A percentile compares a stretch with the other conserved stretches of the same genome.
Conservation (phyloP, 2,797 vertebrate species). For the Malacoraja senta region DNA sequence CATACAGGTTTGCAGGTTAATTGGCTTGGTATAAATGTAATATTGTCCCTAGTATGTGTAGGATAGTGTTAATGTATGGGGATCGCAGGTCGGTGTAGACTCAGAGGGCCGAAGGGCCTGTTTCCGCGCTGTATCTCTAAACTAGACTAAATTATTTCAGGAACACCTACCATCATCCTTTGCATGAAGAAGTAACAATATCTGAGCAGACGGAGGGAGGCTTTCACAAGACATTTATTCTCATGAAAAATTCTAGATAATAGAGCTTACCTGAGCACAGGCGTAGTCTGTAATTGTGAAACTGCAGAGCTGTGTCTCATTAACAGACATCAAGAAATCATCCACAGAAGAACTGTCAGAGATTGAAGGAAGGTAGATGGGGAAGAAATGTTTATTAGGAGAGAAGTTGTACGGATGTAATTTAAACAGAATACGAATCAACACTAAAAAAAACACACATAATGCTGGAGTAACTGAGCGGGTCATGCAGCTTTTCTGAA, state of each 20-base stretch:
- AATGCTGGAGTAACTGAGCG: no score
- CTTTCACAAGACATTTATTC: not conserved
- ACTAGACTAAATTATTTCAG: no score
- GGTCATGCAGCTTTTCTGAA: no score
- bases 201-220: not conserved
- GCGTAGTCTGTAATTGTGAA: slow-evolving; percentile 9
- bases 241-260: not conserved
- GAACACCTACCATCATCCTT: not conserved
- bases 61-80: no score
- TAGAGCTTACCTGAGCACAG: slow-evolving; percentile 21
- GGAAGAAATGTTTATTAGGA: not conserved
- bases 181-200: not conserved
- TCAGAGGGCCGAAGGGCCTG: no score
- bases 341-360: not conserved
- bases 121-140: no score
- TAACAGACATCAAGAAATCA: slow-evolving; percentile 6
- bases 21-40: no score
- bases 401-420: not conserved
- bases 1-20: no score
- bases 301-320: not conserved
- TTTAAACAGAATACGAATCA: not conserved
- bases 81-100: no score
- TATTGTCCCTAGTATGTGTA: no score
- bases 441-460: no score
- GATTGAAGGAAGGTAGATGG: no score